Evolutionary conservation across 2,113 vertebrate species (phyloP), one percentile per base, ranked within the genome.

Genomic region (Maccullochella peelii): DNA sequence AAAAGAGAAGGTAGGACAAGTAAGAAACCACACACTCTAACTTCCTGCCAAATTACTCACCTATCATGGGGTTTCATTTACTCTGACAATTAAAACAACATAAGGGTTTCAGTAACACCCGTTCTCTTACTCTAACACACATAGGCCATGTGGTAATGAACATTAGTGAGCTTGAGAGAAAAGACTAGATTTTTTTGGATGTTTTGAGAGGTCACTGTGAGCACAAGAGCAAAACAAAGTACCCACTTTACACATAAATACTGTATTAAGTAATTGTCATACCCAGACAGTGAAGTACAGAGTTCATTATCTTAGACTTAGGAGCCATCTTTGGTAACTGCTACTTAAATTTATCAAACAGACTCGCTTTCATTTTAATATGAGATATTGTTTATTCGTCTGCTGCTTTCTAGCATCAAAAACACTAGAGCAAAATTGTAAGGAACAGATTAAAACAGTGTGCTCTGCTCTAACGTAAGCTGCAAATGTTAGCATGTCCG

Each of bases 1-100:
- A 78, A 86, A 20, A 68, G 58, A 82, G 61, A 86, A 80, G 63
- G 72, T 78, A 75, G 75, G 85, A 94, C 85, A 86, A 87, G 91
- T 89, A 79, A 88, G 84, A 91, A 92, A 91, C 91, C 90, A 81
- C 90, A 93, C 73, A 61, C 77, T 77, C 55, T 71, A 87, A 81
- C 86, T 86, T 77, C 83, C 86, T 79, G 87, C 79, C 85, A 92
- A 93, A 93, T 89, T 73, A 83, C 89, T 90, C 77, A 90, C 93
- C 90, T 86, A 88, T 89, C 85, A 75, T 33, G 55, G 68, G 83
- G 72, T 86, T 86, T 74, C 62, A 91, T 90, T 89, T 86, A 84
- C 77, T 77, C 44, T 81, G 65, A 86, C 85, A 82, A 87, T 82
- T 83, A 85, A 70, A 82, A 82, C 79, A 55, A 75, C 23, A 15